phyloP scores from a whole-genome alignment of 2,797 vertebrate genomes.

The Poeciliopsis paucimaculata region DNA sequence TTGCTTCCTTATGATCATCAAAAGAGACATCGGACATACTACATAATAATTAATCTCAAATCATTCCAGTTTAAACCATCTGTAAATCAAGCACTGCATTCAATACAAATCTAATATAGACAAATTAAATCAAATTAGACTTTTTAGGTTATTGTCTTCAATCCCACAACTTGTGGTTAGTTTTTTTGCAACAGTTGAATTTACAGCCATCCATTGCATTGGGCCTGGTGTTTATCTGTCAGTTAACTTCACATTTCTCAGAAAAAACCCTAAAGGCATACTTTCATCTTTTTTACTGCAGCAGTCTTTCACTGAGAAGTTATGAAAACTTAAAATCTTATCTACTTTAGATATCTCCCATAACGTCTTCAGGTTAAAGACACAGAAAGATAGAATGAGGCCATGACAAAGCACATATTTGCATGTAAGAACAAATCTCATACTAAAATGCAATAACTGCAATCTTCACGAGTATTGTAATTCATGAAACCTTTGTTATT shows the following conservation, averaged over 20 bases:
- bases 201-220: background rate
- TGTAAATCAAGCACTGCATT: too few relatives aligned
- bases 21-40: too few relatives aligned
- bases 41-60: too few relatives aligned
- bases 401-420: background rate
- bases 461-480: background rate
- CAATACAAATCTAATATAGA: too few relatives aligned
- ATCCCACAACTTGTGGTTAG: background rate
- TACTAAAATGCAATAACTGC: background rate
- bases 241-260: background rate
- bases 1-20: too few relatives aligned
- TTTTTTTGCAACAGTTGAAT: background rate
- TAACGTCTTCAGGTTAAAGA: background rate
- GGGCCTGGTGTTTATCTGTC: background rate
- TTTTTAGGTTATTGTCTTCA: background rate
- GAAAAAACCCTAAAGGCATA: background rate
- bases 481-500: background rate
- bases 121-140: too few relatives aligned
- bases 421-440: background rate
- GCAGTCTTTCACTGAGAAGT: background rate
- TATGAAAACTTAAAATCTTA: background rate
- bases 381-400: background rate
- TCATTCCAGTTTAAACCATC: too few relatives aligned
- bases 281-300: background rate
- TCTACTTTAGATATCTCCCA: background rate